Percentiles rank a stretch among this genome's conserved stretches.
Conservation (phyloP, 2,113 vertebrate genomes). For the Echinops telfairi region DNA sequence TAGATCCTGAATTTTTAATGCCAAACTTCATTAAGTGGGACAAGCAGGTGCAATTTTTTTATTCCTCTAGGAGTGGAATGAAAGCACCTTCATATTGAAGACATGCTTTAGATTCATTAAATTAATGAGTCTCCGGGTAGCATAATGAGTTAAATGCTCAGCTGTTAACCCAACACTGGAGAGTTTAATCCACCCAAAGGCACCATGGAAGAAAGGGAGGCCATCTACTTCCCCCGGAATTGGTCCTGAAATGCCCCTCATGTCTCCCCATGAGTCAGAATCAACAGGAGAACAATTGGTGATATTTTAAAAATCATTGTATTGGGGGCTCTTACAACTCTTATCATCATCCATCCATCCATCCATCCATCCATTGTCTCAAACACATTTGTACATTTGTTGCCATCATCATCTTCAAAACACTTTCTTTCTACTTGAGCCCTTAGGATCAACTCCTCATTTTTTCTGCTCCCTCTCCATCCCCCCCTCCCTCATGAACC, state of each 20-base stretch:
- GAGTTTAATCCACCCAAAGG: neutral
- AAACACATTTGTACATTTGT: no score
- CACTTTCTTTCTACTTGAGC: no score
- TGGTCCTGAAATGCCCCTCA: neutral
- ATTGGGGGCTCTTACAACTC: no score
- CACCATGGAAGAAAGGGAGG: neutral
- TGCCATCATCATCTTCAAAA: no score
- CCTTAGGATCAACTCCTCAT: no score
- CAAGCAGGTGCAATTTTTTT: neutral
- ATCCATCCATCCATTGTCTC: no score
- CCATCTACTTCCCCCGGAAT: neutral
- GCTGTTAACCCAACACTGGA: neutral
- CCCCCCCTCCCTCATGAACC: no score
- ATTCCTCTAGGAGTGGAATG: neutral
- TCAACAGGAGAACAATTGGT: neutral
- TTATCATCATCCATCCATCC: no score
- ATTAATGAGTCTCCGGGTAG: neutral
- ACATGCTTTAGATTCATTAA: neutral
- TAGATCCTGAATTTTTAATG: neutral
- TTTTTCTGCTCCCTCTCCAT: no score
- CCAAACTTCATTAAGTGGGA: neutral
- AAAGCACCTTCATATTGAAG: slow-evolving; percentile 15
- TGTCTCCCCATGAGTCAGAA: neutral
- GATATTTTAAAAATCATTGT: neutral
- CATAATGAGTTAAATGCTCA: neutral